Evolutionary conservation across 2,113 vertebrate genomes (phyloP), one percentile per base, ranked within the genome.

Genomic region (Brachypteracias leptosomus): DNA sequence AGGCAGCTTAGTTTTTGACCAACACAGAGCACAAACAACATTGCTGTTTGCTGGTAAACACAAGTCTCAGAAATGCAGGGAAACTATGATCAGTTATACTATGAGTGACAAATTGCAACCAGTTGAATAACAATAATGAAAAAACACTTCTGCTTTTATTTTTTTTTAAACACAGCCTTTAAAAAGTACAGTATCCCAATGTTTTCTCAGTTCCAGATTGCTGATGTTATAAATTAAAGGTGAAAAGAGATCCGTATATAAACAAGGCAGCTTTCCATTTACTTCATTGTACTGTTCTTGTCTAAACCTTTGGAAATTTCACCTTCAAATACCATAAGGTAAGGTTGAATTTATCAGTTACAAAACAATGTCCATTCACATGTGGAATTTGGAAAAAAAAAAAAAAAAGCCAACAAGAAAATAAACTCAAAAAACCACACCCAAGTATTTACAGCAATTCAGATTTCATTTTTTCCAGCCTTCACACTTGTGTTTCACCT

Each of bases 221-320:
- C 33, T 96, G 97, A 95, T 67, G 82, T 97, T 94, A 97, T 98
- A 98, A 97, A 96, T 97, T 95, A 98, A 97, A 98, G 85, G 92
- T 97, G 93, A 97, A 97, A 89, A 95, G 92, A 95, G 95, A 97
- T 91, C 92, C 44, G 5, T 94, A 95, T 96, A 98, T 81, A 97
- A 98, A 98, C 98, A 98, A 98, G 97, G 96, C 95, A 96, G 97
- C 95, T 97, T 96, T 97, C 89, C 95, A 95, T 44, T 93, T 94
- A 98, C 96, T 98, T 96, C 68, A 38, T 8, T 74, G 88, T 59
- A 94, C 81, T 95, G 66, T 96, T 97, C 93, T 95, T 52, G 73
- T 88, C 92, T 97, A 97, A 96, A 97, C 95, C 85, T 97, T 97
- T 97, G 97, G 96, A 96, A 97, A 97, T 91, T 91, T 93, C 59